Evolutionary conservation across 2,797 vertebrate species (phyloP).

Genomic region (Mormyrops boulengeri): DNA sequence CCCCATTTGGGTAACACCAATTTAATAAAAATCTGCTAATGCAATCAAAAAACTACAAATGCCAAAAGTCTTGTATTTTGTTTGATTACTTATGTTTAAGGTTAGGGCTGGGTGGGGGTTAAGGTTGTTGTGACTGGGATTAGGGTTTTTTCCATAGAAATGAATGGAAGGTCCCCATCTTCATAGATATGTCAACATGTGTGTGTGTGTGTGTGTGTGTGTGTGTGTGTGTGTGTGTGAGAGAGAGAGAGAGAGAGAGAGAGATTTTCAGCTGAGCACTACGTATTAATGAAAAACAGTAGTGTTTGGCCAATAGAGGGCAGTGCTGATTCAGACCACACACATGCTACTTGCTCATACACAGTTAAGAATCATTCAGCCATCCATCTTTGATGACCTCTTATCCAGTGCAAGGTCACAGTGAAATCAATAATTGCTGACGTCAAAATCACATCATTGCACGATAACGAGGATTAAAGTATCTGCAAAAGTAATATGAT

Average conservation of each 20-base stretch:
- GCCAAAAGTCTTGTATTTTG: background rate
- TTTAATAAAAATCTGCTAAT: background rate
- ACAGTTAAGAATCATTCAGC: background rate
- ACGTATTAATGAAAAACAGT: background rate
- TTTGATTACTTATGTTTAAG: background rate
- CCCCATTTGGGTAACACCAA: background rate
- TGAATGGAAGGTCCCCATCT: background rate
- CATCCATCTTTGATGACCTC: background rate
- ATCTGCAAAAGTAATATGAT: background rate
- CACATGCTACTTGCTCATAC: background rate
- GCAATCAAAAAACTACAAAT: background rate
- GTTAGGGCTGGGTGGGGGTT: background rate
- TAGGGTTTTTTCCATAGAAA: background rate
- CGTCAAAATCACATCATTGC: background rate
- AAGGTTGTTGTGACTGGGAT: background rate
- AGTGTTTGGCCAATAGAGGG: background rate
- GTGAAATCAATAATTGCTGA: background rate
- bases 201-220: background rate
- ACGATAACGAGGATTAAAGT: background rate
- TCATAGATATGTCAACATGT: background rate
- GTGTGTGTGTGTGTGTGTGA: background rate
- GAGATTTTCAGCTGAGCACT: background rate
- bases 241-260: too few species aligned
- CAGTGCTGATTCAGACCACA: background rate
- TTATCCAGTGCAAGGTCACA: background rate